phyloP scores from a whole-genome alignment of 92 coral and sea anemone genomes.

The Zoanthus sociatus region DNA sequence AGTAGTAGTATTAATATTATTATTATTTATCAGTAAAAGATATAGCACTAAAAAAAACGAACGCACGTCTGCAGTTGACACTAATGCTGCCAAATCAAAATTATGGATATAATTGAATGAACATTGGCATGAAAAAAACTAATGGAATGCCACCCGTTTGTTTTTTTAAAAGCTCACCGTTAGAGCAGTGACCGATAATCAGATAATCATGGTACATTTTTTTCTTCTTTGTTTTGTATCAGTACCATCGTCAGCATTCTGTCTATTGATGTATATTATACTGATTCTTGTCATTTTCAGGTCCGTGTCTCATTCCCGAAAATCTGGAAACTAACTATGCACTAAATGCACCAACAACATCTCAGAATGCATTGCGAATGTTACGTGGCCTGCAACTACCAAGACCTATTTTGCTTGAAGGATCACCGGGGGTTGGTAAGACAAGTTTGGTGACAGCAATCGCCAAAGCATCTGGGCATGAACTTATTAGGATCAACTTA shows the following conservation, averaged over 20 bases:
- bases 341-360: slow-evolving; percentile 90
- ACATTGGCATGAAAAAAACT: no score
- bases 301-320: slow-evolving; percentile 69
- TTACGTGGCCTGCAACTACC: slow-evolving; percentile 88
- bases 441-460: slow-evolving; percentile 95
- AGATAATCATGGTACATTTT: no score
- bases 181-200: no score
- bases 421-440: slow-evolving; percentile 99
- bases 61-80: no score
- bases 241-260: no score
- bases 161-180: no score
- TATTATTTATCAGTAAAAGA: no score
- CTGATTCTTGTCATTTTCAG: slow-evolving; percentile 45
- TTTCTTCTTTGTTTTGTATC: not conserved
- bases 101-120: no score
- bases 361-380: slow-evolving; percentile 88
- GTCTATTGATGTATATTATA: not conserved
- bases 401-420: slow-evolving; percentile 93
- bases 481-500: slow-evolving; percentile 88
- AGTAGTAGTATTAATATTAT: no score
- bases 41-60: no score
- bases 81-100: no score
- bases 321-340: slow-evolving; percentile 74
- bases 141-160: no score
- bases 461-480: slow-evolving; percentile 96